phyloP scores from a whole-genome alignment of 1,140 invertebrate species.

The Drosophila athabasca region DNA sequence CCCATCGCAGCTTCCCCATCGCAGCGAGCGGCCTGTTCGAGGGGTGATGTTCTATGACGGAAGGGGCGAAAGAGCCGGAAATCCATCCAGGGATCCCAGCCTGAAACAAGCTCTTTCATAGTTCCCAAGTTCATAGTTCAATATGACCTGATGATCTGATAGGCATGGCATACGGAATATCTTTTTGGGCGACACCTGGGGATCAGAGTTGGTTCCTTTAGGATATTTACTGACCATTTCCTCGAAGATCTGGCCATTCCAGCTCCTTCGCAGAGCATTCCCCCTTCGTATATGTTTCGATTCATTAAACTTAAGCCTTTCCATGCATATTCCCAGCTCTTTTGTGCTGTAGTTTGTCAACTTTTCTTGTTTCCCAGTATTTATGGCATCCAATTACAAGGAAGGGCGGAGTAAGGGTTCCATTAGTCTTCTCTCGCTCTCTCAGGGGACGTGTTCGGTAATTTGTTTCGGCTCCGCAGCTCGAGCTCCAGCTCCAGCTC shows the following conservation, averaged over 20 bases:
- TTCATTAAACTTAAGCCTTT: not conserved
- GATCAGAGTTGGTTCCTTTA: not conserved
- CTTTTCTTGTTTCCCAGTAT: slow-evolving; percentile 58
- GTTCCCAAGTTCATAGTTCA: too few species aligned
- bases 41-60: slow-evolving; percentile 20
- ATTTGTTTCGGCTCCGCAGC: slow-evolving; percentile 28
- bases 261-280: not conserved
- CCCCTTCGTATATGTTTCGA: not conserved
- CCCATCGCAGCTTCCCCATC: slow-evolving; percentile 28
- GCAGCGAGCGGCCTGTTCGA: not conserved
- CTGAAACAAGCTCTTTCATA: too few species aligned
- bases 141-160: too few species aligned
- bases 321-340: slow-evolving; percentile 43
- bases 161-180: too few species aligned
- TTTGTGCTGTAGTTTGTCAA: slow-evolving; percentile 53
- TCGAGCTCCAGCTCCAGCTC: too few species aligned
- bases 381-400: slow-evolving; percentile 77
- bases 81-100: too few species aligned
- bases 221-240: not conserved
- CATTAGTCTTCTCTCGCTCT: slow-evolving; percentile 26
- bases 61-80: too few species aligned
- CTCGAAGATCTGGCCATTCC: not conserved
- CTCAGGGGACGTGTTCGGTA: slow-evolving; percentile 21
- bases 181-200: too few species aligned
- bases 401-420: slow-evolving; percentile 40